phyloP scores from a whole-genome alignment of 2,797 vertebrate genomes.

The Sphenopsis melanotis region DNA sequence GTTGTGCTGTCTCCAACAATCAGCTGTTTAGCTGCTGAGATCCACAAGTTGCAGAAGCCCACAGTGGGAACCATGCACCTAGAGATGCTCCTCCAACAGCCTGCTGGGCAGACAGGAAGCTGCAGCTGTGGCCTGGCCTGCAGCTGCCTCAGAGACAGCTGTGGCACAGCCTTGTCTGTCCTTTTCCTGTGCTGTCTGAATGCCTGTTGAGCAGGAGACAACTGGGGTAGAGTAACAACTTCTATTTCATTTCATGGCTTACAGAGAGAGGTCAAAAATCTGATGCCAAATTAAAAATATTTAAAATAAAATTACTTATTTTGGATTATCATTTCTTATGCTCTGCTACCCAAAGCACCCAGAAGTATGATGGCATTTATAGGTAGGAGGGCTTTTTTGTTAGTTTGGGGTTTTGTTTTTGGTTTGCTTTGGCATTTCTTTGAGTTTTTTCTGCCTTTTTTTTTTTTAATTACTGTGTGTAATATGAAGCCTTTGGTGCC shows the following conservation, averaged over 20 bases:
- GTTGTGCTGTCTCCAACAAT: not conserved
- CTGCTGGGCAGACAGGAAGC: not conserved
- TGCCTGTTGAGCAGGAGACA: not conserved
- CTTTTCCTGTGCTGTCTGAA: not conserved
- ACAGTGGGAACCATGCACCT: not conserved
- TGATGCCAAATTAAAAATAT: not conserved
- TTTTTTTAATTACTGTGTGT: not conserved
- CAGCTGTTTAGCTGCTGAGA: not conserved
- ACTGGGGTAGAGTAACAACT: not conserved
- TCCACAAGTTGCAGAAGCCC: not conserved
- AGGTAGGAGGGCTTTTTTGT: rapidly evolving
- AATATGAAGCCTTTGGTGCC: not conserved
- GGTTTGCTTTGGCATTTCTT: not conserved
- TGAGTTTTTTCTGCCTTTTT: not conserved
- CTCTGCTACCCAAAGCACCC: not conserved
- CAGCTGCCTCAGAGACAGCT: not conserved
- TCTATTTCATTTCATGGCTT: not conserved
- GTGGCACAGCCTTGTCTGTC: not conserved
- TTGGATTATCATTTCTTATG: not conserved
- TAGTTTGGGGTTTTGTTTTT: not conserved
- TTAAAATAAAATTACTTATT: not conserved
- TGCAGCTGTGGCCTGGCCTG: not conserved
- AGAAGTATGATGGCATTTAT: not conserved
- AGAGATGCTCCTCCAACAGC: not conserved
- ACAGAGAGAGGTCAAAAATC: not conserved